Conservation (phyloP, 2,797 vertebrate genomes). For the Trachurus trachurus region DNA sequence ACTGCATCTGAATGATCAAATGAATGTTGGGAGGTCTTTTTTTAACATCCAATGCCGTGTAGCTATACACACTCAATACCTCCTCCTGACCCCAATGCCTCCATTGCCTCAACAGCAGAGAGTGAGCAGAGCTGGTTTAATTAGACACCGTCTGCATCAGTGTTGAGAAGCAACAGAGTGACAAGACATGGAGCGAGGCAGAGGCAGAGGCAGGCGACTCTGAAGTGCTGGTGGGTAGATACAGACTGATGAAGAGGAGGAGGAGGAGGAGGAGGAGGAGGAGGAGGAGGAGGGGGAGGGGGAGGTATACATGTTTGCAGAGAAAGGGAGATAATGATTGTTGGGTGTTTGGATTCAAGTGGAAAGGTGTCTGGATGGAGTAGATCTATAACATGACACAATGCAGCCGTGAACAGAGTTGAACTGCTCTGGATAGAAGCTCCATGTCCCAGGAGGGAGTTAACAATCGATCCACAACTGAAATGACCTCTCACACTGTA, state of each 20-base stretch:
- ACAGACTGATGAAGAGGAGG: slow-evolving; percentile 47
- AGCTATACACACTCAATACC: slow-evolving; percentile 23
- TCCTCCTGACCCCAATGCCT: slow-evolving; percentile 10
- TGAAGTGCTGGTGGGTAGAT: slow-evolving; percentile 60
- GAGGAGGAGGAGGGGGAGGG: background rate
- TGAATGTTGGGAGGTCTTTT: no score
- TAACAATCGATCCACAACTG: background rate
- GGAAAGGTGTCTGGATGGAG: slow-evolving; percentile 44
- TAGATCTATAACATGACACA: slow-evolving; percentile 25
- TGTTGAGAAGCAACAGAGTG: slow-evolving; percentile 30
- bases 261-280: slow-evolving; percentile 33
- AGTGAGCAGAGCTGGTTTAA: slow-evolving; percentile 38
- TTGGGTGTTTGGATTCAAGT: slow-evolving; percentile 50
- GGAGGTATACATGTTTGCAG: slow-evolving; percentile 17
- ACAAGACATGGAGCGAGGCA: slow-evolving; percentile 10
- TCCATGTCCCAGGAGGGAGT: slow-evolving; percentile 1
- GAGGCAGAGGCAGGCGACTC: slow-evolving; percentile 24
- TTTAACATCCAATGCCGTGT: no score
- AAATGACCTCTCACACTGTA: background rate
- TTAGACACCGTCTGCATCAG: slow-evolving; percentile 53
- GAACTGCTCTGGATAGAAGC: background rate
- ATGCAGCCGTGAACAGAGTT: background rate
- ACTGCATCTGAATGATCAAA: no score
- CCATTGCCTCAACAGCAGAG: background rate
- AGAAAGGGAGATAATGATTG: slow-evolving; percentile 49